Conservation (phyloP, 2,113 vertebrate species). For the Nesospiza acunhae region DNA sequence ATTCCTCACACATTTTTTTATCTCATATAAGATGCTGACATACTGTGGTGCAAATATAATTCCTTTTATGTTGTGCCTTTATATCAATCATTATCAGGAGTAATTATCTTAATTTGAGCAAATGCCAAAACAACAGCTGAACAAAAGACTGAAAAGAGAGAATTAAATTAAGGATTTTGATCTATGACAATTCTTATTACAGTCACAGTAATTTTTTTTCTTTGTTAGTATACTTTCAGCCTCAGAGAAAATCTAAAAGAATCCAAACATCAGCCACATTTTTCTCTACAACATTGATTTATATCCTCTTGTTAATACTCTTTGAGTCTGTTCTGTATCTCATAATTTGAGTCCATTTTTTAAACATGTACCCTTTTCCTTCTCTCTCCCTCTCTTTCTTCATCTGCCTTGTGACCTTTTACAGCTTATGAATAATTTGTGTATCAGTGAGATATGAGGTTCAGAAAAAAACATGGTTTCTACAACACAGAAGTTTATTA, state of each 20-base stretch:
- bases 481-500: background rate
- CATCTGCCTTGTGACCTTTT: constrained; percentile 45
- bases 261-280: constrained; percentile 6
- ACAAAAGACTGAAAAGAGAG: background rate
- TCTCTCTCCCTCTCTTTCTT: background rate
- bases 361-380: constrained; percentile 37
- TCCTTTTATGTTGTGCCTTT: background rate
- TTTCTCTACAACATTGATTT: background rate
- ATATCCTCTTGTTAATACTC: background rate
- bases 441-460: background rate
- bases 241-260: background rate
- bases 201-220: background rate
- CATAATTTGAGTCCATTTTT: constrained; percentile 1
- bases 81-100: background rate
- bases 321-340: constrained; percentile 2
- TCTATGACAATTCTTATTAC: background rate
- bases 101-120: background rate
- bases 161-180: background rate
- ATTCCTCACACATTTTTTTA: background rate
- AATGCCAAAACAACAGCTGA: background rate
- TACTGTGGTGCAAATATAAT: background rate
- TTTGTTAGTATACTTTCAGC: background rate
- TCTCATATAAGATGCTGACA: background rate
- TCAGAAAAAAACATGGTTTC: constrained; percentile 21
- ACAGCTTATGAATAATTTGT: constrained; percentile 62